A percentile compares a stretch with the other conserved stretches of the same genome.
Evolutionary conservation across 2,888 invertebrate genomes (phyloP).

Genomic region (Uloborus plumipes): DNA sequence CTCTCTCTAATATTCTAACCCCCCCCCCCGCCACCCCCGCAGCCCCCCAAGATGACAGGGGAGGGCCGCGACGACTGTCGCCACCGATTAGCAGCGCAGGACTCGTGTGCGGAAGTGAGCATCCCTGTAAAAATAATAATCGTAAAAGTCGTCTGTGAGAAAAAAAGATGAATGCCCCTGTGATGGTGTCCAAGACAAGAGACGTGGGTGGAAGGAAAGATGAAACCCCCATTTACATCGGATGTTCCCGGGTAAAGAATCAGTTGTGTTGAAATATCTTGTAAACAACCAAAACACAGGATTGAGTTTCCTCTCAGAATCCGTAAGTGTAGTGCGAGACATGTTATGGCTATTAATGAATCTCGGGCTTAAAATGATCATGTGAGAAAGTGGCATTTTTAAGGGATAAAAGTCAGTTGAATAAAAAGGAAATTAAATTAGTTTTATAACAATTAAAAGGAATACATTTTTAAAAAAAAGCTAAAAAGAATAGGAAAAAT

Average conservation of each 20-base stretch:
- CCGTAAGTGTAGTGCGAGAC: too few species aligned
- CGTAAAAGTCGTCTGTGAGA: not conserved
- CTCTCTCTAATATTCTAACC: not conserved
- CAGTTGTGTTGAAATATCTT: slow-evolving; percentile 30
- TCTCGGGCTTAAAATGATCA: too few species aligned
- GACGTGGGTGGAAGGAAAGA: slow-evolving; percentile 27
- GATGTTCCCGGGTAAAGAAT: slow-evolving; percentile 20
- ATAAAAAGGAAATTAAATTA: too few species aligned
- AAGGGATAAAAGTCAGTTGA: too few species aligned
- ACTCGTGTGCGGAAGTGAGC: slow-evolving; percentile 31
- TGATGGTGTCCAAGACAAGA: slow-evolving; percentile 14
- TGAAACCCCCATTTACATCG: slow-evolving; percentile 23
- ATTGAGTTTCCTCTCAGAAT: not conserved
- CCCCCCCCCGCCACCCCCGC: too few species aligned
- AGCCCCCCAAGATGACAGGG: not conserved
- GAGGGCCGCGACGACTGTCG: slow-evolving; percentile 35
- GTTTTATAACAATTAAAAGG: too few species aligned
- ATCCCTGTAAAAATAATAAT: slow-evolving; percentile 11
- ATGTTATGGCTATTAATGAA: too few species aligned
- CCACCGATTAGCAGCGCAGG: slow-evolving; percentile 55
- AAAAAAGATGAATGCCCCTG: slow-evolving; percentile 16
- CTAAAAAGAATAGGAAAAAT: too few species aligned
- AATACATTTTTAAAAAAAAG: too few species aligned
- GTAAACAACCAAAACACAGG: slow-evolving; percentile 37
- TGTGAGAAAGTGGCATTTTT: too few species aligned